Base-by-base conservation (phyloP, 2,888 invertebrate genomes). In the Hylaea fasciaria region DNA sequence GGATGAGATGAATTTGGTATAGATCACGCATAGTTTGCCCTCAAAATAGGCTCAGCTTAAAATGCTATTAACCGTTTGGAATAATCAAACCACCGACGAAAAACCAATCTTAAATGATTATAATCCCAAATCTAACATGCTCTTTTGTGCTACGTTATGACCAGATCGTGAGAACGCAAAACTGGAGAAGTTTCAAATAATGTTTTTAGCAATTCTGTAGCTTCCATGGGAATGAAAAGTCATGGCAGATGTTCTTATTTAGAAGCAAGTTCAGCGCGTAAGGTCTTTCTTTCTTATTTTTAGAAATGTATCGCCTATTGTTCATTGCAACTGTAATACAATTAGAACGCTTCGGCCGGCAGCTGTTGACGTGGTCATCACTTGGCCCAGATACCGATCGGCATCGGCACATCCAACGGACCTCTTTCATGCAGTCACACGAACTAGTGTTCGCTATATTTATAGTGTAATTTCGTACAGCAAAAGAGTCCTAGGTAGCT, bases 331-430 rank as follows among this genome's bases (percentile, higher is more conserved):
- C n/a, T 37, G n/a, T 37, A 12, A 37, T 12, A 2, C 37, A n/a
- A n/a, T 37, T n/a, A 35, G 9, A 35, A 2, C 37, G 37, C 37
- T 12, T 0, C 37, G 37, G 37, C n/a, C 4, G 37, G 37, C n/a
- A 11, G 0, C 11, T 2, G 37, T 37, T 37, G 37, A n/a, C 57
- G 72, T 72, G 75, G 77, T 79, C 73, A 76, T 76, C 78, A 77
- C 76, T 80, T 73, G 73, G 72, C 70, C 65, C 71, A 62, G 71
- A 65, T 83, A 83, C 83, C 77, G 82, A 85, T 75, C 78, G 71
- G 13, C 29, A 85, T 75, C 78, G 71, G 13, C 29, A 56, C 60
- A 61, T 62, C 60, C 55, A 54, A 14, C 56, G 56, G 50, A 41
- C 65, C 73, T 76, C 77, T 76, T 80, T 82, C 74, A 77, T 78